Conservation (phyloP, 2,113 vertebrate genomes). For the Mola mola region DNA sequence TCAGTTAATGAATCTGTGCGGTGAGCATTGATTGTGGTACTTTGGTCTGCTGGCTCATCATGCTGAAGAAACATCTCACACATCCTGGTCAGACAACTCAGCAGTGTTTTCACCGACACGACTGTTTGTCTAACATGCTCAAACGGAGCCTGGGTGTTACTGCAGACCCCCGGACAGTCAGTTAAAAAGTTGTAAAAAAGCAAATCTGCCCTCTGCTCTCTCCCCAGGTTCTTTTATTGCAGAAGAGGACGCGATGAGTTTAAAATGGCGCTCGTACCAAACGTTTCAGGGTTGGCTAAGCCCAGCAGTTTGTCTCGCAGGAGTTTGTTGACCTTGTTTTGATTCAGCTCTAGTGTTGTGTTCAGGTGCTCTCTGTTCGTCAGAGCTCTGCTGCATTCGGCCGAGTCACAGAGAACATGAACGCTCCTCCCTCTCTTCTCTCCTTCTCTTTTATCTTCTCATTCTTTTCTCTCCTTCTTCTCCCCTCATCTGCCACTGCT, state of each 20-base stretch:
- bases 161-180: too few species aligned
- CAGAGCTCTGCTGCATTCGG: constrained; percentile 16
- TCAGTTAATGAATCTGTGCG: too few species aligned
- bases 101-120: too few species aligned
- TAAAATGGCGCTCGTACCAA: constrained; percentile 59
- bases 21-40: too few species aligned
- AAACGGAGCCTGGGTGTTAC: too few species aligned
- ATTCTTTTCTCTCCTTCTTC: not conserved
- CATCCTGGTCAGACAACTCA: too few species aligned
- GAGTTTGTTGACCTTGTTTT: constrained; percentile 12
- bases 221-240: constrained; percentile 57
- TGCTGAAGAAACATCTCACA: too few species aligned
- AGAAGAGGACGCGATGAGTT: constrained; percentile 44
- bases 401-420: constrained; percentile 10
- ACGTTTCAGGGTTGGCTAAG: constrained; percentile 38
- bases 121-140: not conserved
- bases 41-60: too few species aligned
- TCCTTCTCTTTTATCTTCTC: not conserved
- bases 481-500: not conserved
- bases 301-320: constrained; percentile 22
- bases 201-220: not conserved
- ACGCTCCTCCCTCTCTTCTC: constrained; percentile 8
- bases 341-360: constrained; percentile 57
- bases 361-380: constrained; percentile 44
- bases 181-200: constrained; percentile 35